Conservation (phyloP, 2,888 invertebrate species). For the Caenorhabditis sp. region DNA sequence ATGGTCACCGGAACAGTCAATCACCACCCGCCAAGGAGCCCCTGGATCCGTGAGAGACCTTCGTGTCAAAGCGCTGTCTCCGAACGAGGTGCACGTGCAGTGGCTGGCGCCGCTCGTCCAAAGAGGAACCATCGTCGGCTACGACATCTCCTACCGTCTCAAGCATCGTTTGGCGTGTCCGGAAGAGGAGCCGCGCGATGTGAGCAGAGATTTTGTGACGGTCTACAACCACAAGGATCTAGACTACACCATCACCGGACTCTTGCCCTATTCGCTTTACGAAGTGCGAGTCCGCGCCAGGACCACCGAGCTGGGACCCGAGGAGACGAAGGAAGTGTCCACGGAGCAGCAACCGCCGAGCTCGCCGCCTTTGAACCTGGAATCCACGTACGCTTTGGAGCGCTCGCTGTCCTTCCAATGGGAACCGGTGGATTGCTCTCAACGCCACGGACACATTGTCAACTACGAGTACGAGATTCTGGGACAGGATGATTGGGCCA, state of each 20-base stretch:
- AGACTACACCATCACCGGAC: conserved; percentile 78
- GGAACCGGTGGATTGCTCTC: conserved; percentile 79
- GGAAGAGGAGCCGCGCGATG: conserved; percentile 78
- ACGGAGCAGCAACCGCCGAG: conserved; percentile 78
- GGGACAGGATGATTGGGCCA: conserved; percentile 79
- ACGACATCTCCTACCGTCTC: conserved; percentile 78
- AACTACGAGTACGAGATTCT: conserved; percentile 79
- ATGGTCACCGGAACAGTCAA: conserved; percentile 76
- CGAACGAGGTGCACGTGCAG: conserved; percentile 75
- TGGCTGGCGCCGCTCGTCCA: conserved; percentile 77
- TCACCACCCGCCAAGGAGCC: conserved; percentile 77
- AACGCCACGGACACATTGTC: conserved; percentile 78
- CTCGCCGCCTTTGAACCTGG: conserved; percentile 78
- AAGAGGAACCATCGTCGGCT: conserved; percentile 78
- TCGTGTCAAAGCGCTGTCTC: conserved; percentile 70
- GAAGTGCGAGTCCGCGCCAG: conserved; percentile 77
- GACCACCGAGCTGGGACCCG: conserved; percentile 78
- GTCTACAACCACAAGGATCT: conserved; percentile 79
- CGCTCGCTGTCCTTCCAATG: conserved; percentile 70
- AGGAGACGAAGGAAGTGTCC: conserved; percentile 76
- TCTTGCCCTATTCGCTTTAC: conserved; percentile 79
- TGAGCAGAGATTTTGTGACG: conserved; percentile 78
- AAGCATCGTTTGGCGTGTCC: conserved; percentile 79
- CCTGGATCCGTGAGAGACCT: conserved; percentile 78
- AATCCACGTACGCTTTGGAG: conserved; percentile 77